phyloP scores from a whole-genome alignment of 2,797 vertebrate species.

The Poeciliopsis infans region DNA sequence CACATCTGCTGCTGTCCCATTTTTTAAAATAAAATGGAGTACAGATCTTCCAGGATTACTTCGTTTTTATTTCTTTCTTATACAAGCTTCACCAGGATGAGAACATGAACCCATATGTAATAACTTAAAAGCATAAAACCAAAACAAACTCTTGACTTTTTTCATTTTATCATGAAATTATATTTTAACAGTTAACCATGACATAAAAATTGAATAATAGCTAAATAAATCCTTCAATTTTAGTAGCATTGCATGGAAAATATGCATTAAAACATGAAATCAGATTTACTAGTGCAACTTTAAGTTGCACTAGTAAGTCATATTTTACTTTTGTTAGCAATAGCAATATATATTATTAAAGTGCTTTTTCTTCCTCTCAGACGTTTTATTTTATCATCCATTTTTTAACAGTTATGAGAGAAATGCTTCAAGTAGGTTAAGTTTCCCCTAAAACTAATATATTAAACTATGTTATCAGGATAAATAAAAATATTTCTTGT shows the following conservation, averaged over 20 bases:
- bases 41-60: conserved; percentile 2
- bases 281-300: not conserved
- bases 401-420: not conserved
- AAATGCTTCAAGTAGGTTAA: not conserved
- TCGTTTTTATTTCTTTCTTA: not conserved
- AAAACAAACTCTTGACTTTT: not conserved
- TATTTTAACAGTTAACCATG: not conserved
- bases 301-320: not conserved
- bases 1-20: conserved; percentile 43
- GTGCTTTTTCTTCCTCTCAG: not conserved
- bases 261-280: not conserved
- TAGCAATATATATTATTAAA: not conserved
- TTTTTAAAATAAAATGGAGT: conserved; percentile 19
- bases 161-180: not conserved
- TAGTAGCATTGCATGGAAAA: too few species aligned
- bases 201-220: not conserved
- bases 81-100: not conserved
- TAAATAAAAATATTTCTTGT: not conserved
- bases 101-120: not conserved
- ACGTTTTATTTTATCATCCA: not conserved
- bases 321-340: not conserved
- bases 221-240: not conserved
- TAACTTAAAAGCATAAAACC: not conserved
- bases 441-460: not conserved
- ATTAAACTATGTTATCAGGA: not conserved